Percentiles rank a stretch among this genome's conserved stretches.
Conservation (phyloP, 2,888 invertebrate species). For the Himalopsyche japonica region DNA sequence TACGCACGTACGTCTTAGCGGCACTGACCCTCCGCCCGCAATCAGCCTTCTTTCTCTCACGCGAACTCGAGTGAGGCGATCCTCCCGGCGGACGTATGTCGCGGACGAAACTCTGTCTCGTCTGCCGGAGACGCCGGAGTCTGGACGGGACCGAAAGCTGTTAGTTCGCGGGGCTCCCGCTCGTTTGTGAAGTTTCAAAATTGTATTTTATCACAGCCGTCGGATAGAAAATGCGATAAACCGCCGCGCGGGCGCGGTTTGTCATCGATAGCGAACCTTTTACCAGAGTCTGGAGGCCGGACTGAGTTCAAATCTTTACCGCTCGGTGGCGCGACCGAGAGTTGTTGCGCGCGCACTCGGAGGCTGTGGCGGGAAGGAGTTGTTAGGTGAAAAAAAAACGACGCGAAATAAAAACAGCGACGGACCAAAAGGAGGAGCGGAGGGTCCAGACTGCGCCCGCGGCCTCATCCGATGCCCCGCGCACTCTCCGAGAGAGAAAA, state of each 20-base stretch:
- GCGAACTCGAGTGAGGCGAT: constrained; percentile 27
- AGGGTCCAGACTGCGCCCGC: constrained; percentile 36
- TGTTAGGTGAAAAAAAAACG: constrained; percentile 21
- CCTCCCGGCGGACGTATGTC: constrained; percentile 23
- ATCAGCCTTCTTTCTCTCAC: constrained; percentile 33
- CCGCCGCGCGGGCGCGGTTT: constrained; percentile 12
- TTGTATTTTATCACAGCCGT: constrained; percentile 2
- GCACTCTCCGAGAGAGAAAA: neutral
- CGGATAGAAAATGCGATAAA: constrained; percentile 15
- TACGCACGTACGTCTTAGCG: constrained; percentile 33
- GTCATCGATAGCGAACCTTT: constrained; percentile 15
- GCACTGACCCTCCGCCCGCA: constrained; percentile 25
- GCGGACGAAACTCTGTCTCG: neutral
- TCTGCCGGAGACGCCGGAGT: constrained; percentile 16
- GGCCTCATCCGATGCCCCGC: constrained; percentile 10
- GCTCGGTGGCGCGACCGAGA: constrained; percentile 21
- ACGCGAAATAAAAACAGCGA: constrained; percentile 37
- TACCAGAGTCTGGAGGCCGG: constrained; percentile 24
- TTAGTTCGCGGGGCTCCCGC: constrained; percentile 6
- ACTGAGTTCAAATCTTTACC: constrained; percentile 1
- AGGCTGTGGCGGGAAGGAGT: constrained; percentile 23
- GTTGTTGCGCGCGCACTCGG: constrained; percentile 16
- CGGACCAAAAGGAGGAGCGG: constrained; percentile 36
- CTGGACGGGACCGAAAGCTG: constrained; percentile 9
- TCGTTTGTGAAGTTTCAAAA: constrained; percentile 14